Conservation (phyloP, 2,888 invertebrate genomes). For the Drosophila engyochracea region DNA sequence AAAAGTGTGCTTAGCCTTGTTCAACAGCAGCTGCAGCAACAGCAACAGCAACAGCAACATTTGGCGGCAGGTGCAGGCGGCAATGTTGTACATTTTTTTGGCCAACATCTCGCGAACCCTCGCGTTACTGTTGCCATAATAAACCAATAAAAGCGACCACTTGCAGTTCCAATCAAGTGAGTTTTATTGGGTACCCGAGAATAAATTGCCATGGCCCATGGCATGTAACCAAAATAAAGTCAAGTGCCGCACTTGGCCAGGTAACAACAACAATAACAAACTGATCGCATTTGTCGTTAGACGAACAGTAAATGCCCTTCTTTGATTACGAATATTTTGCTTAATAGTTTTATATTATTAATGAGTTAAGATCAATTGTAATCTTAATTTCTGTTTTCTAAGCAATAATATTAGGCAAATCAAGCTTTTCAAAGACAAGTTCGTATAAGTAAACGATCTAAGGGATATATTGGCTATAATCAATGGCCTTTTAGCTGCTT, state of each 20-base stretch:
- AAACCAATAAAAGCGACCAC: constrained; percentile 75
- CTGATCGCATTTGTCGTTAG: neutral
- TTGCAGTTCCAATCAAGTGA: constrained; percentile 79
- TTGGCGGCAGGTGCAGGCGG: constrained; percentile 51
- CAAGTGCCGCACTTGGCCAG: constrained; percentile 67
- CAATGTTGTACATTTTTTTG: constrained; percentile 6
- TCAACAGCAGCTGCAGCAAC: neutral
- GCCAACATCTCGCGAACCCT: constrained; percentile 52
- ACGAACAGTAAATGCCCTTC: constrained; percentile 17
- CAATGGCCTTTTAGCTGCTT: neutral
- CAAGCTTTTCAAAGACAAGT: too few relatives aligned
- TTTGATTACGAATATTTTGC: neutral
- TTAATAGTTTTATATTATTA: neutral
- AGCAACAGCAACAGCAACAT: constrained; percentile 7
- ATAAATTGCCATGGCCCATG: constrained; percentile 73
- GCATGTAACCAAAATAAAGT: constrained; percentile 76
- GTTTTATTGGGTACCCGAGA: constrained; percentile 68
- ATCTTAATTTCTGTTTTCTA: too few relatives aligned
- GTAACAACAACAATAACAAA: constrained; percentile 54
- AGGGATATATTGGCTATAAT: neutral
- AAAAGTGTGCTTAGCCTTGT: constrained; percentile 28
- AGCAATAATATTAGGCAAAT: neutral
- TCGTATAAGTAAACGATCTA: too few relatives aligned
- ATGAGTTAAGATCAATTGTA: neutral
- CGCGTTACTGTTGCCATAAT: constrained; percentile 64